phyloP scores from a whole-genome alignment of 2,113 vertebrate species.

The Macaca nemestrina region DNA sequence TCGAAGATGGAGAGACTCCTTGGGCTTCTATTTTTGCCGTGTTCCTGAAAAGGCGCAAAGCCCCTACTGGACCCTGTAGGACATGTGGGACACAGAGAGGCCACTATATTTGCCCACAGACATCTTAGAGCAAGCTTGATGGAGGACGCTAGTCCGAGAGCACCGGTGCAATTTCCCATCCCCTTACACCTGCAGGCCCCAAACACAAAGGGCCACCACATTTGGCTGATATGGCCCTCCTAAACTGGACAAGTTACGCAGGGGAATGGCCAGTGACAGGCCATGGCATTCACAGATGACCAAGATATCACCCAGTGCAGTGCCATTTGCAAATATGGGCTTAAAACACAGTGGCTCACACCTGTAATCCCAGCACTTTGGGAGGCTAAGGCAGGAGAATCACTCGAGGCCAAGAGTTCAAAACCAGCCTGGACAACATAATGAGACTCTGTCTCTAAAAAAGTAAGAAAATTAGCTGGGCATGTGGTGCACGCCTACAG shows the following conservation, averaged over 20 bases:
- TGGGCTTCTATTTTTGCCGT: rapidly evolving
- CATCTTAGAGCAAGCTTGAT: not conserved
- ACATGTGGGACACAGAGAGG: not conserved
- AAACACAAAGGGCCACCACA: not conserved
- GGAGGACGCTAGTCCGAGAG: rapidly evolving
- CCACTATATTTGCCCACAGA: not conserved
- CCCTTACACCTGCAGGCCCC: not conserved
- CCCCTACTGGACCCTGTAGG: not conserved
- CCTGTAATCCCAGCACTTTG: too few species aligned
- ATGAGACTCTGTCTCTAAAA: too few species aligned
- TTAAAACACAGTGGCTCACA: too few species aligned
- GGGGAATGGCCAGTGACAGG: not conserved
- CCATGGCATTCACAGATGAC: too few species aligned
- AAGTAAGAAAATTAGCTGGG: too few species aligned
- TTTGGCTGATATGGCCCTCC: not conserved
- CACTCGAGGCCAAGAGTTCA: too few species aligned
- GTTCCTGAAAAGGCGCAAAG: not conserved
- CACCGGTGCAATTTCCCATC: not conserved
- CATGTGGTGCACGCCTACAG: too few species aligned
- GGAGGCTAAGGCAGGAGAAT: too few species aligned
- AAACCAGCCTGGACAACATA: too few species aligned
- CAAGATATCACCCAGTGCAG: not conserved
- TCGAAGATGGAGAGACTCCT: too few species aligned
- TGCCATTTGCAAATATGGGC: not conserved
- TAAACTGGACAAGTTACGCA: not conserved